Evolutionary conservation across 1,140 invertebrate genomes (phyloP), one percentile per base, ranked within the genome.

Genomic region (Cecropterus lyciades): DNA sequence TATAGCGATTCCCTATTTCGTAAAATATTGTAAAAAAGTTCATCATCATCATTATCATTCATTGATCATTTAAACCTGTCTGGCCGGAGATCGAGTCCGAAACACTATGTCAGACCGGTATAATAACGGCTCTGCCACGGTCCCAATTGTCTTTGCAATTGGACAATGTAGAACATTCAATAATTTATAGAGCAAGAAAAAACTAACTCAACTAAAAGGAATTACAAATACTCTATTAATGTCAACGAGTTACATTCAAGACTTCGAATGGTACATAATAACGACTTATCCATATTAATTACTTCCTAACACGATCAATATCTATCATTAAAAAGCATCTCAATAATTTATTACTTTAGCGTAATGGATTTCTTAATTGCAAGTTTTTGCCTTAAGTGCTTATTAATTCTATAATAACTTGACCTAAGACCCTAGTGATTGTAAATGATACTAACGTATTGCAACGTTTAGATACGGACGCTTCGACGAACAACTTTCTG

Each of bases 391-490:
- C n/a, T 49, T 33, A 60, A 37, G 45, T 60, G 30, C 15, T 60
- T 49, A 60, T 70, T 68, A 65, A 68, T 69, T 69, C 62, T 27
- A 42, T 70, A 70, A 70, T 70, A 51, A 63, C 30, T 71, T 68
- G 68, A 74, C 65, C 71, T 67, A 42, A 62, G 16, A 65, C 56
- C 51, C 45, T 20, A 33, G 64, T 37, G 65, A 57, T 65, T 72
- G 67, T 66, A 69, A 59, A 63, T 60, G 70, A 62, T 67, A 67
- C 17, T 59, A 56, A 53, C 63, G 57, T 37, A 37, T 5, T 20
- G 20, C 20, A 20, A 20, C 20, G 5, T 20, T 20, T 5, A 20
- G 20, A 20, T 20, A 20, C 20, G 20, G 5, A 20, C 20, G 5
- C 1, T 20, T 5, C 5, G 1, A 20, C 20, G 20, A 20, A 20